Conservation (phyloP, 2,113 vertebrate species). For the Centropus unirufus region DNA sequence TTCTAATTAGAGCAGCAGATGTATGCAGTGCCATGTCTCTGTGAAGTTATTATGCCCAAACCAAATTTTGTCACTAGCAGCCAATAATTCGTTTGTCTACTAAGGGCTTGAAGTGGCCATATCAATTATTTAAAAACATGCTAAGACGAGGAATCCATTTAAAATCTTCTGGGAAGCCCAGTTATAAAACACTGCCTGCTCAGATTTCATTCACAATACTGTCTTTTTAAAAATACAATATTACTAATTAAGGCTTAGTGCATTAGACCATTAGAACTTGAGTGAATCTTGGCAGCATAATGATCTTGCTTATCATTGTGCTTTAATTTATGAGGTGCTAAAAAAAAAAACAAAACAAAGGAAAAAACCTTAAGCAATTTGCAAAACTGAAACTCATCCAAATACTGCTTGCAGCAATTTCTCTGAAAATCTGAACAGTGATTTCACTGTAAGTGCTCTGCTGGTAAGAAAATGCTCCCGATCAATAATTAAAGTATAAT, state of each 20-base stretch:
- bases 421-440: conserved; percentile 47
- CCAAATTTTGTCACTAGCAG: conserved; percentile 53
- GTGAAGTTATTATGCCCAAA: conserved; percentile 58
- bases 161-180: conserved; percentile 66
- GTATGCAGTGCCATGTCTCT: conserved; percentile 55
- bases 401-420: conserved; percentile 61
- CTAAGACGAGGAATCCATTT: conserved; percentile 63
- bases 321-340: conserved; percentile 46
- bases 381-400: conserved; percentile 65
- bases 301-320: conserved; percentile 29
- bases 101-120: conserved; percentile 24
- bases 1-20: conserved; percentile 75
- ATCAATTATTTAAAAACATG: conserved; percentile 72
- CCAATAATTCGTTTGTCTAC: conserved; percentile 57
- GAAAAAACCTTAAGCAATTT: conserved; percentile 30
- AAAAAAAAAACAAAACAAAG: not conserved
- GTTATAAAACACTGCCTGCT: conserved; percentile 46
- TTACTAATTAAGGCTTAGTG: conserved; percentile 70
- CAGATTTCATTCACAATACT: conserved; percentile 58
- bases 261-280: conserved; percentile 65
- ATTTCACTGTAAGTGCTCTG: conserved; percentile 68
- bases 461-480: conserved; percentile 68
- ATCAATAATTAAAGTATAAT: conserved; percentile 75
- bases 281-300: conserved; percentile 55
- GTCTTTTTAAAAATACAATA: conserved; percentile 59